These are phyloP conservation scores for Oscheius myriophilus DNA, from an alignment of 2,888 invertebrate species.

Conservation along the genomic window DNA sequence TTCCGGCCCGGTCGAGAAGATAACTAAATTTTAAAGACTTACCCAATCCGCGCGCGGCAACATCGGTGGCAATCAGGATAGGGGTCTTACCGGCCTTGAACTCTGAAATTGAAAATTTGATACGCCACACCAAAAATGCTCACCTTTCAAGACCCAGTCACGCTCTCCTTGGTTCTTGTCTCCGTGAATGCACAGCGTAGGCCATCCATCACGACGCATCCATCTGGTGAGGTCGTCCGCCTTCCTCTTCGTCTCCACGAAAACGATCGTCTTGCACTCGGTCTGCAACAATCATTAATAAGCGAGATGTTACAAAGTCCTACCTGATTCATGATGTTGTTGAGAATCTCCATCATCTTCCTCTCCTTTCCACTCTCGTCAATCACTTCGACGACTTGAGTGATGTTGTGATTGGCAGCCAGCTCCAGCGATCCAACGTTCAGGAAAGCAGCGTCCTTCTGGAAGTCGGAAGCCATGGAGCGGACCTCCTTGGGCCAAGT, in stretches of 20 bases:
- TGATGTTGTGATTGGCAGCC: conserved; percentile 93
- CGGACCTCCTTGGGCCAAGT: conserved; percentile 99
- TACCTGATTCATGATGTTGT: conserved; percentile 59
- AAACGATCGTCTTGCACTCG: conserved; percentile 92
- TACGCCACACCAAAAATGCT: conserved; percentile 2
- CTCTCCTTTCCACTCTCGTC: conserved; percentile 62
- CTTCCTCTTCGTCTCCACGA: conserved; percentile 97
- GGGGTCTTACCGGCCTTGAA: conserved; percentile 85
- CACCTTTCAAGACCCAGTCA: conserved; percentile 80
- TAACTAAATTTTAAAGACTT: conserved; percentile 36
- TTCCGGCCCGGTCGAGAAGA: conserved; percentile 15
- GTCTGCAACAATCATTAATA: too few relatives aligned
- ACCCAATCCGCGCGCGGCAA: conserved; percentile 79
- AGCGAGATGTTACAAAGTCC: conserved; percentile 2
- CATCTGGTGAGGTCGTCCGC: conserved; percentile 87
- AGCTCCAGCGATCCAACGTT: conserved; percentile 94
- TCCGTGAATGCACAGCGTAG: conserved; percentile 83
- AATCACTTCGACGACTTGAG: conserved; percentile 76
- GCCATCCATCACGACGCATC: conserved; percentile 82
- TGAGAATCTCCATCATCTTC: conserved; percentile 61
- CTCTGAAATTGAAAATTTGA: conserved; percentile 71
- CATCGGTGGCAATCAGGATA: conserved; percentile 92
- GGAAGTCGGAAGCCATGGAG: conserved; percentile 91
- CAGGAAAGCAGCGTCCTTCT: conserved; percentile 92
- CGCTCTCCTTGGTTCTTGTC: conserved; percentile 94